Percentiles rank a stretch among this genome's conserved stretches.
phyloP scores from a whole-genome alignment of 2,888 invertebrate species.

The Drosophila atroscutellata region DNA sequence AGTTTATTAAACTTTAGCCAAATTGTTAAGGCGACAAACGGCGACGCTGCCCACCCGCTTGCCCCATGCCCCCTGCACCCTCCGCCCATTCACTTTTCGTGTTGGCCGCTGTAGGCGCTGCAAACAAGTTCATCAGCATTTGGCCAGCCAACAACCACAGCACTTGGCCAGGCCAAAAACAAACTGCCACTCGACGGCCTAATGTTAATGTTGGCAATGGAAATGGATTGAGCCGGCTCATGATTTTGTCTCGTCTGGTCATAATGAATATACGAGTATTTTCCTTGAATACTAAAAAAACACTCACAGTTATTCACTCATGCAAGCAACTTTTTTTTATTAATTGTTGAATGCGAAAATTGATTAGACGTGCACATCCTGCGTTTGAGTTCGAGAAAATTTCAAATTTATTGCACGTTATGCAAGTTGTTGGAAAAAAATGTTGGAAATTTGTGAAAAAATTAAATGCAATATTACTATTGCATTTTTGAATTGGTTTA shows the following conservation, averaged over 20 bases:
- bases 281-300: constrained; percentile 41
- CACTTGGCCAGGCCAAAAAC: constrained; percentile 51
- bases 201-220: constrained; percentile 42
- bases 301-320: constrained; percentile 29
- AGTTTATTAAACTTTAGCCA: constrained; percentile 80
- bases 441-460: neutral
- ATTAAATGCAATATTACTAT: neutral
- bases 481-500: neutral
- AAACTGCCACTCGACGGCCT: constrained; percentile 59
- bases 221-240: constrained; percentile 40
- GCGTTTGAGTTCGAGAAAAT: neutral
- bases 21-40: constrained; percentile 68
- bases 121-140: constrained; percentile 76
- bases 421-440: neutral
- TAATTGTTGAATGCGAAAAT: constrained; percentile 32
- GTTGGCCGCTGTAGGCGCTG: constrained; percentile 62
- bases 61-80: neutral
- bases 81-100: constrained; percentile 62
- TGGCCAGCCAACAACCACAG: constrained; percentile 48
- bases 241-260: constrained; percentile 22
- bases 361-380: constrained; percentile 17
- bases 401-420: neutral
- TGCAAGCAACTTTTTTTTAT: neutral
- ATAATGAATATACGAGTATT: constrained; percentile 26
- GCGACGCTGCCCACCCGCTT: constrained; percentile 26